A percentile compares a stretch with the other conserved stretches of the same genome.
phyloP scores from a whole-genome alignment of 1,140 invertebrate species.

The Drosophila eugracilis region DNA sequence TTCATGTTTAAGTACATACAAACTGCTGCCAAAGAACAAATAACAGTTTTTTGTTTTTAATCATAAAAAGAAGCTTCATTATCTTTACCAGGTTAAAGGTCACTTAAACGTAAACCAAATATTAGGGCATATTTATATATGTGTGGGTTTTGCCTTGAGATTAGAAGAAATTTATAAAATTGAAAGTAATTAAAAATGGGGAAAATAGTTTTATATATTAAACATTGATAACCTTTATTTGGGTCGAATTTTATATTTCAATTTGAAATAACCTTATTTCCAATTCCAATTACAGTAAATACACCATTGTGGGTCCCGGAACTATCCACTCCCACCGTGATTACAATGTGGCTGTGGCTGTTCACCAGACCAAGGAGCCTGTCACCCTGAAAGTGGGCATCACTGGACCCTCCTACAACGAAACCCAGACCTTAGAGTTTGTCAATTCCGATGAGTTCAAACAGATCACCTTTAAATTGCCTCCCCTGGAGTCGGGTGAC shows the following conservation, averaged over 20 bases:
- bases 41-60: constrained; percentile 1
- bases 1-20: constrained; percentile 16
- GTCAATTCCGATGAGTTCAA: constrained; percentile 88
- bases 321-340: constrained; percentile 92
- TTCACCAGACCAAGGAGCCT: constrained; percentile 87
- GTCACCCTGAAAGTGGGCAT: constrained; percentile 90
- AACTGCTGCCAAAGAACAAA: neutral
- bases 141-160: neutral
- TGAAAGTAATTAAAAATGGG: no score
- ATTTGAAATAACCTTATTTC: no score
- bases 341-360: constrained; percentile 92
- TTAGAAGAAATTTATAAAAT: neutral
- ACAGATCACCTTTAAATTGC: constrained; percentile 90
- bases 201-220: neutral
- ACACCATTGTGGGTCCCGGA: constrained; percentile 93
- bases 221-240: neutral
- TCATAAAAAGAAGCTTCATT: neutral
- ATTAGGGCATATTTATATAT: neutral
- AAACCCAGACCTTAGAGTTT: constrained; percentile 88
- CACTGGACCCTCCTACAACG: constrained; percentile 89
- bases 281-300: constrained; percentile 79
- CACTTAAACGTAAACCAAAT: neutral
- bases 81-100: constrained; percentile 29
- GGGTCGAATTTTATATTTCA: no score
- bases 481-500: constrained; percentile 90